Evolutionary conservation across 2,888 invertebrate genomes (phyloP), one percentile per base, ranked within the genome.

Genomic region (Sesia bembeciformis): DNA sequence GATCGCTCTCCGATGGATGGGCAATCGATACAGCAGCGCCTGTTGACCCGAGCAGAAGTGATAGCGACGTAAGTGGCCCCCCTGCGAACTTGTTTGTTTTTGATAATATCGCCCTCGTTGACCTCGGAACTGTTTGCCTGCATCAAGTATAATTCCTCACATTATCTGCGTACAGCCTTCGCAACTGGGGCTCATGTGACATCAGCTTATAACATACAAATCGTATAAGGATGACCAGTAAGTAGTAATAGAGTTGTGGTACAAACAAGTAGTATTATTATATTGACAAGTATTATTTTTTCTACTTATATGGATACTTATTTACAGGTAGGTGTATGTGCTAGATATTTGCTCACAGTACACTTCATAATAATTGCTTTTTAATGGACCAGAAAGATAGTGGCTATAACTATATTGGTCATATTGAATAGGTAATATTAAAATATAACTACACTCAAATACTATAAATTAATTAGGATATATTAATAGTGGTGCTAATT

Each of bases 21-120:
- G 85, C 88, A 65, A 84, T 84, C 64, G 88, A 89, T 65, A 84
- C 84, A 52, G 73, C 83, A 58, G 73, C 77, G 70, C 87, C 88
- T 57, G 70, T 79, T 81, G 88, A 88, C 84, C 85, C 76, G 66
- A 72, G 73, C 69, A 74, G 65, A 68, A 64, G 78, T 54, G 86
- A 88, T 85, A 86, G 76, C 68, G 81, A 84, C 64, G 88, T 88
- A 85, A 87, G 87, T 72, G 53, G 77, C 75, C 74, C 88, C 87
- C 88, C 88, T 81, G 85, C 80, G 65, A 67, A 76, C 74, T 83
- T 86, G 84, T 87, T 88, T 85, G 77, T 77, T 61, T 54, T 57
- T 58, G 78, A 78, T 84, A 83, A 77, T 60, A 61, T 57, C 61
- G 76, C 72, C 75, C 78, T 76, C 70, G 68, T 56, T 75, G 75